Evolutionary conservation across 2,113 vertebrate species (phyloP).

Genomic region (Bagarius yarrelli): DNA sequence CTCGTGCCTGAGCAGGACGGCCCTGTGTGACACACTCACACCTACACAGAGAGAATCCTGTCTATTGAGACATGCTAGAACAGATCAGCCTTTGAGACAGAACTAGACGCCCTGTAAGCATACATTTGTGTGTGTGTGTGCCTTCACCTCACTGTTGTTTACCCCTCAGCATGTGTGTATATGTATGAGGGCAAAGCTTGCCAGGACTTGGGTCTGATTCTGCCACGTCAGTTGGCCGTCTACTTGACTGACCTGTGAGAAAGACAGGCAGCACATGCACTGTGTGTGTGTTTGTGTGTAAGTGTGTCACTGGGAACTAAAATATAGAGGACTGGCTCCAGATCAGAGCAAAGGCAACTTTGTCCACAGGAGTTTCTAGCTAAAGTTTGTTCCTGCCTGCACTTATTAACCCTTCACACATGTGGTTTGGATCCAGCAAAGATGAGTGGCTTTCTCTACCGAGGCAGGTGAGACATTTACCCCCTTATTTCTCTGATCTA

Average conservation of each 20-base stretch:
- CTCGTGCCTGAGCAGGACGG: constrained; percentile 58
- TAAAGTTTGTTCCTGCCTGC: constrained; percentile 35
- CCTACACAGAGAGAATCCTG: constrained; percentile 48
- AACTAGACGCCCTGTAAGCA: constrained; percentile 38
- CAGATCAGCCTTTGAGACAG: constrained; percentile 70
- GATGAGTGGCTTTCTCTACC: constrained; percentile 73
- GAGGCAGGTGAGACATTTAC: constrained; percentile 69
- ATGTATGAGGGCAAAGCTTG: constrained; percentile 16
- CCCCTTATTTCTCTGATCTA: not conserved
- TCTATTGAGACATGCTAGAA: constrained; percentile 61
- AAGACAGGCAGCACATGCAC: constrained; percentile 35
- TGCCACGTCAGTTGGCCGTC: constrained; percentile 69
- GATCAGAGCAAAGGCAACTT: too few species aligned
- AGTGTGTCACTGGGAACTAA: constrained; percentile 29
- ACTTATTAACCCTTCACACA: constrained; percentile 32
- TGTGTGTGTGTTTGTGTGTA: not conserved
- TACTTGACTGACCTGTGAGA: constrained; percentile 57
- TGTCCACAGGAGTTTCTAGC: constrained; percentile 21
- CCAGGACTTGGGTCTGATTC: constrained; percentile 47
- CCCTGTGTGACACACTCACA: constrained; percentile 42
- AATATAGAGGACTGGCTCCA: constrained; percentile 31
- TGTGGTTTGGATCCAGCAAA: constrained; percentile 36
- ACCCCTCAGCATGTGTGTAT: constrained; percentile 50
- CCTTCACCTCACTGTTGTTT: constrained; percentile 63
- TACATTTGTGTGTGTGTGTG: constrained; percentile 53